A percentile compares a stretch with the other conserved stretches of the same genome.
Conservation (phyloP, 2,797 vertebrate genomes). For the Pipistrellus kuhlii region DNA sequence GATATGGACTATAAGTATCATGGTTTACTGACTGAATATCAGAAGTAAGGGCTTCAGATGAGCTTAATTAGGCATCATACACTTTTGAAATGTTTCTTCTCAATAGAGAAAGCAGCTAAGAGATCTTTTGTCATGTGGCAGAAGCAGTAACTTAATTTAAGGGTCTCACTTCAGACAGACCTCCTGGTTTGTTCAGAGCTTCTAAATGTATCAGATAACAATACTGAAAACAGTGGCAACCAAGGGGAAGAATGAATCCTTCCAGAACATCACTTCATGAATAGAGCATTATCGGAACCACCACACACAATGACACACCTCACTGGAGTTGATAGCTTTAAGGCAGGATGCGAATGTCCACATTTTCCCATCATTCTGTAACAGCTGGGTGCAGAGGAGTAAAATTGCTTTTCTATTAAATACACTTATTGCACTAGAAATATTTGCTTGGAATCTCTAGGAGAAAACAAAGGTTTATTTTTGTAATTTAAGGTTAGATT, state of each 20-base stretch:
- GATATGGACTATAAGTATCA: not conserved
- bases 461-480: not conserved
- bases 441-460: not conserved
- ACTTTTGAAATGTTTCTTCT: not conserved
- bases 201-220: not conserved
- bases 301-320: not conserved
- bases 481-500: not conserved
- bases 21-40: not conserved
- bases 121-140: not conserved
- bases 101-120: not conserved
- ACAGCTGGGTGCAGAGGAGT: not conserved
- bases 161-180: not conserved
- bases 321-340: slow-evolving; percentile 43
- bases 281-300: not conserved
- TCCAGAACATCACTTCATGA: not conserved
- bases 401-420: slow-evolving; percentile 8
- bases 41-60: not conserved
- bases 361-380: not conserved
- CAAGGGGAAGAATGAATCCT: not conserved
- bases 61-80: not conserved
- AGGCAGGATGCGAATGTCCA: not conserved
- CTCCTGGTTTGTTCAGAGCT: not conserved
- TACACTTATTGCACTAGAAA: not conserved
- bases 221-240: not conserved
- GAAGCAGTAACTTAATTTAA: not conserved